Conservation (phyloP, 2,113 vertebrate genomes). For the Ploceus nigricollis region DNA sequence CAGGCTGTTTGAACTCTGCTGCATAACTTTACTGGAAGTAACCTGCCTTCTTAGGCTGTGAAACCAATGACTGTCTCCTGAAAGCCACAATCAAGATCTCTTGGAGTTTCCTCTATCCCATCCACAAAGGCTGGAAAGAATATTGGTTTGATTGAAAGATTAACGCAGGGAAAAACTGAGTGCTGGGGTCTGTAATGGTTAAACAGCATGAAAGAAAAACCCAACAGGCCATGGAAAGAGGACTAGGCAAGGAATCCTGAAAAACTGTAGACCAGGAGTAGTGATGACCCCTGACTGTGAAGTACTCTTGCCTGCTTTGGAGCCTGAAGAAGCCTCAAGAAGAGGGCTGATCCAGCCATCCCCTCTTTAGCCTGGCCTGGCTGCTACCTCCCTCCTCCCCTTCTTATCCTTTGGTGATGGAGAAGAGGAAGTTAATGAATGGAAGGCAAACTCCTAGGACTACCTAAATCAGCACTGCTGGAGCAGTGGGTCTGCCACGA, state of each 20-base stretch:
- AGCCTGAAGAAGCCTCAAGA: neutral
- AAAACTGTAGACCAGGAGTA: neutral
- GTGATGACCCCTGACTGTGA: accelerated
- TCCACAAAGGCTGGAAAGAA: neutral
- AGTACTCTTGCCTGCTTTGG: neutral
- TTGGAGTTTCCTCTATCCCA: neutral
- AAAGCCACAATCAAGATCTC: neutral
- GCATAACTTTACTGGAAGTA: neutral
- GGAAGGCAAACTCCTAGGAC: neutral
- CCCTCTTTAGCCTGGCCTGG: neutral
- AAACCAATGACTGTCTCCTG: neutral
- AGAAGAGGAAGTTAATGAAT: neutral
- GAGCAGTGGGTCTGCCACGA: neutral
- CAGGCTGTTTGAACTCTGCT: neutral
- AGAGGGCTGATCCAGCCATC: neutral
- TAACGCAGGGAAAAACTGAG: neutral
- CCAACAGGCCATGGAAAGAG: neutral
- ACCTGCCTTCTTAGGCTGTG: neutral
- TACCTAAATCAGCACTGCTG: neutral
- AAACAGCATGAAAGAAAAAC: neutral
- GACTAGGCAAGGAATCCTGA: neutral
- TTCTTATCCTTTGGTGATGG: neutral
- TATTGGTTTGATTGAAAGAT: neutral
- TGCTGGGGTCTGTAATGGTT: neutral
- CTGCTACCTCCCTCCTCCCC: neutral